Evolutionary conservation across 2,113 vertebrate species (phyloP).

Genomic region (Passer montanus): DNA sequence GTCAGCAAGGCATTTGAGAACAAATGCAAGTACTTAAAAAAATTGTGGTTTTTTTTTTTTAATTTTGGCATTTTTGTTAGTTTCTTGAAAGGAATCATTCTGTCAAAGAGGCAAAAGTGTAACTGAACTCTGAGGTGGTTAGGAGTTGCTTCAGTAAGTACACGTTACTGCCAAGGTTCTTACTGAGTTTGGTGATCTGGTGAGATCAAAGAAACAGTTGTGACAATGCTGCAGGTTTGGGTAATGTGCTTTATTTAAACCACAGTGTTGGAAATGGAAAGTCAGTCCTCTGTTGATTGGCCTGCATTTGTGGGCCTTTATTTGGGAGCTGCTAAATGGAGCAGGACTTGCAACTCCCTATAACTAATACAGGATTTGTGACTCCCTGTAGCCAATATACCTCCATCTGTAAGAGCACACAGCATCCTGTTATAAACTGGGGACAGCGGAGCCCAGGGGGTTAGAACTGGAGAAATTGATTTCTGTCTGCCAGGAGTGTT

Average conservation of each 20-base stretch:
- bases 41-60: background rate
- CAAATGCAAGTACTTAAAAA: background rate
- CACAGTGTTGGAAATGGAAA: background rate
- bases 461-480: background rate
- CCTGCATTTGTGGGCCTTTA: background rate
- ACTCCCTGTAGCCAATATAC: background rate
- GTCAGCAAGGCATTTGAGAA: background rate
- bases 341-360: background rate
- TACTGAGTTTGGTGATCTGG: background rate
- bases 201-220: conserved; percentile 17
- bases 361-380: background rate
- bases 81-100: background rate
- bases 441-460: background rate
- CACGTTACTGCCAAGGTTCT: background rate
- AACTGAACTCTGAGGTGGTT: background rate
- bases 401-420: background rate
- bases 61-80: background rate
- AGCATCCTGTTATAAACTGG: background rate
- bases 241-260: conserved; percentile 41
- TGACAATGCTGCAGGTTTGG: background rate
- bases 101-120: background rate
- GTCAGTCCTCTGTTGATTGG: background rate
- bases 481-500: background rate
- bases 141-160: background rate
- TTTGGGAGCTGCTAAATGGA: background rate